Conservation (phyloP, 1,140 invertebrate genomes). For the Orius insidiosus region DNA sequence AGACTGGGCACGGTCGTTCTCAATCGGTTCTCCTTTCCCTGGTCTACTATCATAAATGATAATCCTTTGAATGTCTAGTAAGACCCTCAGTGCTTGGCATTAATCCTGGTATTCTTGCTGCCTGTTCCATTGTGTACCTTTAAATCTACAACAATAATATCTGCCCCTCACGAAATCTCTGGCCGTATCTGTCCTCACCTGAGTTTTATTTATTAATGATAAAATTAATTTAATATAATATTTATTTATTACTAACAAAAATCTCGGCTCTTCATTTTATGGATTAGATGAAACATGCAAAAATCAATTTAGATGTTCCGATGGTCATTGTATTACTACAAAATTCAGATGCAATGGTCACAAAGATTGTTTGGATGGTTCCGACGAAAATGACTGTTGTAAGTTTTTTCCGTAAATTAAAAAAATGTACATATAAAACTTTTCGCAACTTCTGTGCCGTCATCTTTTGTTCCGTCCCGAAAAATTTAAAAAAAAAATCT, state of each 20-base stretch:
- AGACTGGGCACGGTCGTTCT: too few relatives aligned
- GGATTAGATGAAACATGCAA: constrained; percentile 28
- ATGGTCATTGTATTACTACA: constrained; percentile 32
- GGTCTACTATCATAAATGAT: too few relatives aligned
- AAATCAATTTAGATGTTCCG: constrained; percentile 33
- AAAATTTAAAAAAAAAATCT: constrained; percentile 2
- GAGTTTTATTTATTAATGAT: too few relatives aligned
- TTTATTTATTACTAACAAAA: constrained; percentile 18
- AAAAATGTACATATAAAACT: not conserved
- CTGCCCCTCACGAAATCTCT: too few relatives aligned
- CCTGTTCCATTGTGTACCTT: too few relatives aligned
- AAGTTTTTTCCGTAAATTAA: constrained; percentile 4
- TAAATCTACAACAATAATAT: too few relatives aligned
- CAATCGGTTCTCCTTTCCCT: too few relatives aligned
- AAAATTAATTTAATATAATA: not conserved
- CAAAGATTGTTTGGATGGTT: constrained; percentile 49
- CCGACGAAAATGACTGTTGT: constrained; percentile 41
- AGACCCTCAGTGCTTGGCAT: too few relatives aligned
- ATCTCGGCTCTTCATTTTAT: constrained; percentile 16
- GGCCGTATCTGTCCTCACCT: too few relatives aligned
- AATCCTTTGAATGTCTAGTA: too few relatives aligned
- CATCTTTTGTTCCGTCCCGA: constrained; percentile 1
- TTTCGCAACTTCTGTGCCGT: not conserved
- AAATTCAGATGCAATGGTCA: constrained; percentile 45
- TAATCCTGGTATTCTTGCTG: too few relatives aligned